Conservation (phyloP, 2,888 invertebrate genomes). For the Pollenia angustigena region DNA sequence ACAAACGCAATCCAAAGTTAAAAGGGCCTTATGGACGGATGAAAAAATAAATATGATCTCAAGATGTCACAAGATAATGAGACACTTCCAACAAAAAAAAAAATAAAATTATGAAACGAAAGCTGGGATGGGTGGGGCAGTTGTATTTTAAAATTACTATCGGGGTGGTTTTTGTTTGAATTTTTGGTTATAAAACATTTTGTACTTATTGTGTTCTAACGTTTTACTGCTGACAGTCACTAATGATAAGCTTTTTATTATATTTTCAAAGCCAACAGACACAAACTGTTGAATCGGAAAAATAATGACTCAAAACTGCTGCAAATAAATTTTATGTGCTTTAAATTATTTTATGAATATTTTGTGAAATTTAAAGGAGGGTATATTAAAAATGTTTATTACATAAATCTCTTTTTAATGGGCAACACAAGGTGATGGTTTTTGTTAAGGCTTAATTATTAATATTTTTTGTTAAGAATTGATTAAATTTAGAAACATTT, state of each 20-base stretch:
- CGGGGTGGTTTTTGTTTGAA: not conserved
- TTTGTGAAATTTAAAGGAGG: not conserved
- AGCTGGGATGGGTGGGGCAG: not conserved
- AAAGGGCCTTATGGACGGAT: not conserved
- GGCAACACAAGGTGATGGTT: too few species aligned
- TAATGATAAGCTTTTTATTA: constrained; percentile 23
- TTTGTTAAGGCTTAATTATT: too few species aligned
- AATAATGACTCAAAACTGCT: constrained; percentile 35
- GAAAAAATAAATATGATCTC: constrained; percentile 38
- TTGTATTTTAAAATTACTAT: too few species aligned
- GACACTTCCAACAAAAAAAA: not conserved
- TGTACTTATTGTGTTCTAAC: not conserved
- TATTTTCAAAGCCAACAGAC: not conserved
- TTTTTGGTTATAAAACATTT: not conserved
- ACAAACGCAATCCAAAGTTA: not conserved
- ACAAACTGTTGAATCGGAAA: constrained; percentile 53
- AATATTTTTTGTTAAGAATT: too few species aligned
- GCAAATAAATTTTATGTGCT: constrained; percentile 6
- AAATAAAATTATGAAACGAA: not conserved
- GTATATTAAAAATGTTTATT: not conserved
- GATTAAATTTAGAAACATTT: too few species aligned
- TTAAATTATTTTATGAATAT: constrained; percentile 1
- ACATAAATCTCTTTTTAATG: not conserved
- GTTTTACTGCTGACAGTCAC: constrained; percentile 34
- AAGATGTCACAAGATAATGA: constrained; percentile 35